phyloP scores from a whole-genome alignment of 2,113 vertebrate genomes.

The Agapornis roseicollis region DNA sequence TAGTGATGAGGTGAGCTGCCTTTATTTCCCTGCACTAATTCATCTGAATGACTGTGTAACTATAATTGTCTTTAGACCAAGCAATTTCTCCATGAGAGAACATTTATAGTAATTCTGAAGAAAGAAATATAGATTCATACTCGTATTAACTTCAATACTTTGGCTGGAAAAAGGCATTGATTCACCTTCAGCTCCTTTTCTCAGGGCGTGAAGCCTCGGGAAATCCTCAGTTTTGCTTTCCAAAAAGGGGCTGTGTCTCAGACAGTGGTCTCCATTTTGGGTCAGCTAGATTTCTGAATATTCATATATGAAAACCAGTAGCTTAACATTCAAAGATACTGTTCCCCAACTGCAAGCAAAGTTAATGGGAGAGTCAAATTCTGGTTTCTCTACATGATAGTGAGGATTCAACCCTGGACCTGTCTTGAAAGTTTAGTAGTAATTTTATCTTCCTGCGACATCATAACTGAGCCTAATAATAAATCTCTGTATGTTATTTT shows the following conservation, averaged over 20 bases:
- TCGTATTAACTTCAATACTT: background rate
- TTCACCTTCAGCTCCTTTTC: background rate
- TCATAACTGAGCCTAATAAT: background rate
- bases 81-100: background rate
- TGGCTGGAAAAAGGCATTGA: background rate
- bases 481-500: background rate
- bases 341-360: background rate
- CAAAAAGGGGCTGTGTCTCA: background rate
- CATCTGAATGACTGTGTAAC: background rate
- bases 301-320: background rate
- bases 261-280: background rate
- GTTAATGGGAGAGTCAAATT: background rate
- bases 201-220: background rate
- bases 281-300: background rate
- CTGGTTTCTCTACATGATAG: background rate
- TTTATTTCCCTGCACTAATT: conserved; percentile 2
- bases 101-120: conserved; percentile 9
- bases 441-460: background rate
- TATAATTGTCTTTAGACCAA: background rate
- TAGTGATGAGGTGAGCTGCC: background rate
- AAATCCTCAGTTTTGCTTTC: background rate
- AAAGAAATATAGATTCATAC: background rate
- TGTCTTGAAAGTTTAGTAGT: background rate
- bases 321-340: background rate
- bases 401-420: background rate